These are phyloP conservation scores for Aptenodytes forsteri DNA, from an alignment of 2,113 vertebrate genomes.

Conservation along the genomic window DNA sequence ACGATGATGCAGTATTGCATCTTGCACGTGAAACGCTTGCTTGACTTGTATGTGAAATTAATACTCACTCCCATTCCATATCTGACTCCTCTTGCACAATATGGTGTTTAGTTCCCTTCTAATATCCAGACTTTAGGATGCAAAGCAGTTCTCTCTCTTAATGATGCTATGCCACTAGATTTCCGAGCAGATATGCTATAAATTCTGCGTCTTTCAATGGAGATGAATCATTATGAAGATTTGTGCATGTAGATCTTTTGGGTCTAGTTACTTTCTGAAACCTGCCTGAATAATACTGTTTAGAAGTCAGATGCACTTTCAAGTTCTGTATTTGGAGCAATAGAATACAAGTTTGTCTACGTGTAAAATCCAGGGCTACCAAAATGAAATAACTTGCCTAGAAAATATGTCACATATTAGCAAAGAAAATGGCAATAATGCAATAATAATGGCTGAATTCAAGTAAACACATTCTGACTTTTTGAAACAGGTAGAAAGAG, in stretches of 20 bases:
- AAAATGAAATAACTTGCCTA: background rate
- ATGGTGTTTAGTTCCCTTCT: background rate
- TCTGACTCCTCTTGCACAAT: background rate
- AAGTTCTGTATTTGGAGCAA: constrained; percentile 42
- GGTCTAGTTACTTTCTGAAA: constrained; percentile 10
- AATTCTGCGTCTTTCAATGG: background rate
- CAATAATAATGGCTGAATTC: constrained; percentile 39
- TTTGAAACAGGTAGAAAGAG: constrained; percentile 53
- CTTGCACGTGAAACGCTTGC: background rate
- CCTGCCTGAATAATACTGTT: constrained; percentile 13
- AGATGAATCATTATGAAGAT: background rate
- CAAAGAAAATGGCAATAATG: constrained; percentile 58
- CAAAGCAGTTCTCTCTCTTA: background rate
- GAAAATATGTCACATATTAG: background rate
- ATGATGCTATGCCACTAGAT: background rate
- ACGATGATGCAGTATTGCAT: background rate
- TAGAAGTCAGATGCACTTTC: constrained; percentile 47
- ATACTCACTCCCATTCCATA: background rate
- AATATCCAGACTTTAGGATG: background rate
- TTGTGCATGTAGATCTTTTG: background rate
- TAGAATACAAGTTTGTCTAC: constrained; percentile 7
- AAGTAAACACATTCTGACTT: constrained; percentile 49
- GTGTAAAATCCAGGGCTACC: background rate
- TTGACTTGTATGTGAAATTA: background rate
- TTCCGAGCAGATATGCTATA: background rate